Base-by-base conservation (phyloP, 2,797 vertebrate genomes). In the Scolopax rusticola region DNA sequence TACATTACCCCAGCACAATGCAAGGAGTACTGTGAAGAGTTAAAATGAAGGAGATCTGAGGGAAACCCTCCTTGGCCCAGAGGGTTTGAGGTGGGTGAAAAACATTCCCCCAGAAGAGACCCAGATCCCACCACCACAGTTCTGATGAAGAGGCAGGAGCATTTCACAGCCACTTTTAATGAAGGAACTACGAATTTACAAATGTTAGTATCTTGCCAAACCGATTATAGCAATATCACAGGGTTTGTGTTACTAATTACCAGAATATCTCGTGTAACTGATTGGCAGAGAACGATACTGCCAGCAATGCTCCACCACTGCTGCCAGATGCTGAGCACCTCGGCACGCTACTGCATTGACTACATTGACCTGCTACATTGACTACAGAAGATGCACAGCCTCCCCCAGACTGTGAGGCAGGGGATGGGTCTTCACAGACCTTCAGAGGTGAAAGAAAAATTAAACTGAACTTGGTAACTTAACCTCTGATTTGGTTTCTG, bases 401-500 rank as follows among this genome's bases (percentile, higher is more conserved):
- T 77, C 14, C 33, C 15, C 8, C 17, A 51, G 24, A n/a, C 73
- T 21, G 6, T 3, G 3, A 79, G 54, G 21, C 12, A n/a, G 6
- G 16, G 60, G 28, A 36, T 47, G 47, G 36, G 27, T 64, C 64
- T 51, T 40, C 3, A 2, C 24, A 75, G 32, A 36, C 53, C 60
- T 82, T 70, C 67, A 77, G 24, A 94, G 27, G 18, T 33, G n/a
- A 92, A 76, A 87, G 64, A 74, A 85, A 90, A 87, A 71, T 83
- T 43, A 84, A 87, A 68, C 53, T 50, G 51, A 95, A 85, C 81
- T 75, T 69, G 27, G 48, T 69, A 90, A 93, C 65, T 92, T 92
- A 83, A 87, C 78, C 53, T 96, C 84, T 69, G 41, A 71, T 89
- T 90, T 80, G 27, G 28, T 67, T 61, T 90, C 48, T 87, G 56